Conservation (phyloP, 2,797 vertebrate species). For the Oreochromis mossambicus region DNA sequence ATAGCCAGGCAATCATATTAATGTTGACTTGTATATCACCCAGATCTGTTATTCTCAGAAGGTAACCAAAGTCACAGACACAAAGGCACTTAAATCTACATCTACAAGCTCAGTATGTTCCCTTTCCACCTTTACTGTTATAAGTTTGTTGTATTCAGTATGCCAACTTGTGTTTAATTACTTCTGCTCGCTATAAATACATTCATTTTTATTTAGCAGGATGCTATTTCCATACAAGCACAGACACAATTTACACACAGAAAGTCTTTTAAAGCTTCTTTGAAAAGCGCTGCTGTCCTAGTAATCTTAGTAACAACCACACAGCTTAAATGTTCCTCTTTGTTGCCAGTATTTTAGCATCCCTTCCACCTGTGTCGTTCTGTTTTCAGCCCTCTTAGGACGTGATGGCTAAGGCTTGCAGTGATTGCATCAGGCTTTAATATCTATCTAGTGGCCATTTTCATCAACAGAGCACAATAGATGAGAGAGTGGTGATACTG, state of each 20-base stretch:
- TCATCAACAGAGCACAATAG: conserved; percentile 15
- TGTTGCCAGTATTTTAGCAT: conserved; percentile 10
- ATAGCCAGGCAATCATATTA: neutral
- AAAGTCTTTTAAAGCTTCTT: neutral
- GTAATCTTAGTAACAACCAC: neutral
- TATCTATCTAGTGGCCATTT: conserved; percentile 42
- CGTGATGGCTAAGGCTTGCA: neutral
- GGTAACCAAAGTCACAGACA: neutral
- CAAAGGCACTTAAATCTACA: neutral
- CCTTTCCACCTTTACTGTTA: neutral
- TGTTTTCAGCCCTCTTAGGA: conserved; percentile 11
- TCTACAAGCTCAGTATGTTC: neutral
- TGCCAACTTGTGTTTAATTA: neutral
- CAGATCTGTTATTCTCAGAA: neutral
- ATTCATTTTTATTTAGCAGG: neutral
- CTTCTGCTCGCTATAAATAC: neutral
- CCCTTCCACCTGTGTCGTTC: conserved; percentile 17
- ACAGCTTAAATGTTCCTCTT: neutral
- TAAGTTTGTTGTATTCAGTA: neutral
- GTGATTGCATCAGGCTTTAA: conserved; percentile 56
- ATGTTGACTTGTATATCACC: neutral
- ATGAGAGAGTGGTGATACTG: conserved; percentile 37
- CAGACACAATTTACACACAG: neutral
- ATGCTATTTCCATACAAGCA: neutral
- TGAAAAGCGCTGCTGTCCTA: neutral